Conservation (phyloP, 2,797 vertebrate genomes). For the Ispidina lecontei region DNA sequence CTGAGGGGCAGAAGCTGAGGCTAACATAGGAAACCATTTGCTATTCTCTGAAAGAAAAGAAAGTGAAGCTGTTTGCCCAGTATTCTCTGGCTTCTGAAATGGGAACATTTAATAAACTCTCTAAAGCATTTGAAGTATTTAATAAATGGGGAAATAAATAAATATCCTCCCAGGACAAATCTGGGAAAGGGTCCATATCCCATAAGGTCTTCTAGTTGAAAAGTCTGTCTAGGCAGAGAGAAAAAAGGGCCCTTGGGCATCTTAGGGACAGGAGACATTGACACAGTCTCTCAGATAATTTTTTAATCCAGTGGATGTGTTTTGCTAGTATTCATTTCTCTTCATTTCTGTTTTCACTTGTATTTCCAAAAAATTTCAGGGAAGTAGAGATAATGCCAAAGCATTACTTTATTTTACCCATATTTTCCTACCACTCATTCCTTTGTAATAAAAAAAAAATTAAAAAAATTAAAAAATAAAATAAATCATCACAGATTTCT, state of each 20-base stretch:
- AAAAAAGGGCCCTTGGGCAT: background rate
- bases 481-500: background rate
- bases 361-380: background rate
- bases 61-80: slow-evolving; percentile 8
- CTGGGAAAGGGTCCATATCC: background rate
- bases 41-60: slow-evolving; percentile 40
- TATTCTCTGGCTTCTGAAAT: slow-evolving; percentile 34
- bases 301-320: background rate
- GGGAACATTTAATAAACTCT: slow-evolving; percentile 42
- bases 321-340: background rate
- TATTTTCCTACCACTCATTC: background rate
- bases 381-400: background rate
- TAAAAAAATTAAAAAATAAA: background rate
- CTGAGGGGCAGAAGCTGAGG: slow-evolving; percentile 51
- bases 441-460: background rate
- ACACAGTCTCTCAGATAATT: background rate
- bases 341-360: background rate
- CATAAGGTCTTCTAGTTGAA: background rate
- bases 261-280: background rate
- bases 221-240: background rate
- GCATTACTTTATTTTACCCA: background rate
- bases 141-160: slow-evolving; percentile 48
- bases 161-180: slow-evolving; percentile 1
- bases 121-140: slow-evolving; percentile 19
- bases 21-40: slow-evolving; percentile 58